phyloP scores from a whole-genome alignment of 2,113 vertebrate species.

The Tachycineta bicolor region DNA sequence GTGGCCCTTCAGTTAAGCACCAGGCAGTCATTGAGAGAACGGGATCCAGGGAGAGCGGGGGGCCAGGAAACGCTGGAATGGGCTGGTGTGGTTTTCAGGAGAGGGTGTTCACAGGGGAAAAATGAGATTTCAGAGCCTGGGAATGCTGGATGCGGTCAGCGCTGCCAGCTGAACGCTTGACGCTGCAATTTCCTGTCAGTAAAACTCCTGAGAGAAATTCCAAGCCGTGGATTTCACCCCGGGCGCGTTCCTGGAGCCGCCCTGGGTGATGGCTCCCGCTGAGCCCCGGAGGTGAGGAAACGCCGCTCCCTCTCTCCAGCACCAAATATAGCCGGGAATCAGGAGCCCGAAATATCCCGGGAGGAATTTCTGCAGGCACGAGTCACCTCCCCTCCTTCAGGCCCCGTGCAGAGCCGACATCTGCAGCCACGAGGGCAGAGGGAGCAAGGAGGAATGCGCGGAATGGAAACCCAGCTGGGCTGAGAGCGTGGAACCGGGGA shows the following conservation, averaged over 20 bases:
- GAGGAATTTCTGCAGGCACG: not conserved
- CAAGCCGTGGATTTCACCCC: not conserved
- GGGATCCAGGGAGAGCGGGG: not conserved
- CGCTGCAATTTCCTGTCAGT: not conserved
- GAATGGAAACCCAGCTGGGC: conserved; percentile 41
- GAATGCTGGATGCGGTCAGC: not conserved
- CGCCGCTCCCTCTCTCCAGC: not conserved
- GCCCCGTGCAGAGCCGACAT: too few relatives aligned
- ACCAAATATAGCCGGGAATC: not conserved
- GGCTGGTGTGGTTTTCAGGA: not conserved
- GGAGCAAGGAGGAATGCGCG: not conserved
- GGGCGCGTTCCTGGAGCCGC: fast-evolving
- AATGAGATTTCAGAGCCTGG: not conserved
- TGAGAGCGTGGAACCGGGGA: not conserved
- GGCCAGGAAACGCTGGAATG: not conserved
- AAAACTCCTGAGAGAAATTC: not conserved
- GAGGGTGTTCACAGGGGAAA: not conserved
- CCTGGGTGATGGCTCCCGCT: fast-evolving
- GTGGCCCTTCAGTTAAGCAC: fast-evolving
- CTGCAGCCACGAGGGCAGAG: not conserved
- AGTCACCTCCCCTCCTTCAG: not conserved
- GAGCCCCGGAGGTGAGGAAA: not conserved
- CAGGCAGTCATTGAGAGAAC: not conserved
- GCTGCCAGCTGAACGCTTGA: not conserved
- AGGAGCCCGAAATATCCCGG: not conserved